phyloP scores from a whole-genome alignment of 2,113 vertebrate species.

The Poeciliopsis turrubarensis region DNA sequence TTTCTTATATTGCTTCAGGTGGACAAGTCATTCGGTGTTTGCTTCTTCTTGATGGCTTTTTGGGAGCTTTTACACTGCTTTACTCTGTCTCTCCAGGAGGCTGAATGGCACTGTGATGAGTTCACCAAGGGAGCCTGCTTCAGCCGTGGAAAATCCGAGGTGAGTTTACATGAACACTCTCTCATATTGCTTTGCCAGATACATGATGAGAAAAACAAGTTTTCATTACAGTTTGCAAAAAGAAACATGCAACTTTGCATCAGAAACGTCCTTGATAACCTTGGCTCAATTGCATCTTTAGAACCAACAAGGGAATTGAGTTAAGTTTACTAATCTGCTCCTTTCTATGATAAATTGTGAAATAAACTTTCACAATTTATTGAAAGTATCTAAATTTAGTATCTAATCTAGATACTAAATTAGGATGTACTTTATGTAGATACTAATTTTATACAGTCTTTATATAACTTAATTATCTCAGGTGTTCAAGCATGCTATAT shows the following conservation, averaged over 20 bases:
- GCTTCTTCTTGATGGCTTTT: conserved; percentile 43
- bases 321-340: not conserved
- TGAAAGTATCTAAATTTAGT: too few relatives aligned
- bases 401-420: too few relatives aligned
- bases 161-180: conserved; percentile 70
- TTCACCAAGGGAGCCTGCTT: conserved; percentile 94
- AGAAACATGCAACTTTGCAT: not conserved
- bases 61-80: conserved; percentile 39
- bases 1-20: conserved; percentile 36
- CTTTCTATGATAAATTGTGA: not conserved
- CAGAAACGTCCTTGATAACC: not conserved
- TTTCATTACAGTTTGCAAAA: not conserved
- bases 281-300: not conserved
- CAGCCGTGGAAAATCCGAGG: conserved; percentile 96
- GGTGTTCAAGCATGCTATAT: not conserved
- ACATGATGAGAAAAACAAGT: conserved; percentile 14
- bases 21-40: conserved; percentile 35
- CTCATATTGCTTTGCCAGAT: conserved; percentile 21
- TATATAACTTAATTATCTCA: not conserved
- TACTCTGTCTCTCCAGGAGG: conserved; percentile 80
- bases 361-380: not conserved
- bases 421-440: too few relatives aligned
- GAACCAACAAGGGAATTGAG: not conserved
- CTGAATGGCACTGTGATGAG: conserved; percentile 93
- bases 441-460: not conserved